Evolutionary conservation across 2,797 vertebrate species (phyloP), one percentile per base, ranked within the genome.

Genomic region (Pyrocephalus nanus): DNA sequence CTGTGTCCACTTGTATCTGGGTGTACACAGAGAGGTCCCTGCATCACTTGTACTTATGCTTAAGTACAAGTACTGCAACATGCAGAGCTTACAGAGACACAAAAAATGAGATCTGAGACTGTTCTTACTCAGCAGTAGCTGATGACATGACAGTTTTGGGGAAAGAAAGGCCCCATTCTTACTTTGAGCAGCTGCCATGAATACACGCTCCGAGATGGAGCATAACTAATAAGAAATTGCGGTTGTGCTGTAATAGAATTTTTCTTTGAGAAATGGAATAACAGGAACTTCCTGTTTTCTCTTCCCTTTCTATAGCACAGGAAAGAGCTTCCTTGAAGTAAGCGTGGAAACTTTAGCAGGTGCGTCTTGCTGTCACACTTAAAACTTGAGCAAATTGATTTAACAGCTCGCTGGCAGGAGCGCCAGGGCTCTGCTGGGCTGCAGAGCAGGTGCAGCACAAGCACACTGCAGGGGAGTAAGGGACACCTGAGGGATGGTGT

Each of bases 281-380:
- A 86, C 70, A 77, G 42, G 61, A 48, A 47, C 70, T 81, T 45
- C 64, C 54, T 79, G 40, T 83, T 94, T 75, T 62, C 83, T 95
- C 53, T 90, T 88, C 78, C 93, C 38, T 91, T 27, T 91, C 92
- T 97, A 21, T 48, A 98, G 98, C 88, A 74, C 73, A 34, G 81
- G 93, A 78, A 82, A 62, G 12, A 61, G 50, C 54, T 54, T 88
- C 23, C 86, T 69, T 69, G 92, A 95, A 73, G 18, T 19, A 6
- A 97, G 77, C 54, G 3, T 86, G 94, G 90, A 66, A 81, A 75
- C 93, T 61, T 80, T 97, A 75, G 93, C 97, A 94, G 98, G 98
- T 98, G 89, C 30, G 96, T 94, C 19, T 94, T 90, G 17, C 65
- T 62, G 30, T 70, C 55, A 62, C 36, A 29, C 19, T n/a, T 81